Percentiles rank a stretch among this genome's conserved stretches.
Evolutionary conservation across 2,888 invertebrate species (phyloP).

Genomic region (Bruchidius siliquastri): DNA sequence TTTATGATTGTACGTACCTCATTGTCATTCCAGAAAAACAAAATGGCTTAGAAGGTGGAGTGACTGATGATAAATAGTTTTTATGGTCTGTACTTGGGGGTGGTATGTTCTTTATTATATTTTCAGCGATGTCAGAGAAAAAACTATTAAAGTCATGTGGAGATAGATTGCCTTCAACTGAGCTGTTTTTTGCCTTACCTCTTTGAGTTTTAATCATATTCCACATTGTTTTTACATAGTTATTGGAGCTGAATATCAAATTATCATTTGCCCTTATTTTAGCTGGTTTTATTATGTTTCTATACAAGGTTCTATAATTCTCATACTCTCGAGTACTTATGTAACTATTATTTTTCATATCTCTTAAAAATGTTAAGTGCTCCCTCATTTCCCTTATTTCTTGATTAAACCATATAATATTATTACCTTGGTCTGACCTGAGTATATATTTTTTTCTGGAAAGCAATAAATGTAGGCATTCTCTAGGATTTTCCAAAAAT

Average conservation of each 20-base stretch:
- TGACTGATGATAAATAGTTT: not conserved
- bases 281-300: not conserved
- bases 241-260: not conserved
- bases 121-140: constrained; percentile 1
- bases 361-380: no score
- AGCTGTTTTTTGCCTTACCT: no score
- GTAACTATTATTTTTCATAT: no score
- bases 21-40: not conserved
- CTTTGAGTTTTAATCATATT: not conserved
- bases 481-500: not conserved
- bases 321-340: no score
- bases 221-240: not conserved
- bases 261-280: not conserved
- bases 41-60: not conserved
- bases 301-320: not conserved
- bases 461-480: not conserved
- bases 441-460: not conserved
- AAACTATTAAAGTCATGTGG: constrained; percentile 4
- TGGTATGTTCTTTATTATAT: constrained; percentile 2
- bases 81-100: not conserved
- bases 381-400: not conserved
- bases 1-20: constrained; percentile 2
- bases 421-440: not conserved
- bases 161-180: no score
- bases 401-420: not conserved